These are phyloP conservation scores for Corythoichthys haematopterus DNA, from an alignment of 2,113 vertebrate species.

Conservation along the genomic window DNA sequence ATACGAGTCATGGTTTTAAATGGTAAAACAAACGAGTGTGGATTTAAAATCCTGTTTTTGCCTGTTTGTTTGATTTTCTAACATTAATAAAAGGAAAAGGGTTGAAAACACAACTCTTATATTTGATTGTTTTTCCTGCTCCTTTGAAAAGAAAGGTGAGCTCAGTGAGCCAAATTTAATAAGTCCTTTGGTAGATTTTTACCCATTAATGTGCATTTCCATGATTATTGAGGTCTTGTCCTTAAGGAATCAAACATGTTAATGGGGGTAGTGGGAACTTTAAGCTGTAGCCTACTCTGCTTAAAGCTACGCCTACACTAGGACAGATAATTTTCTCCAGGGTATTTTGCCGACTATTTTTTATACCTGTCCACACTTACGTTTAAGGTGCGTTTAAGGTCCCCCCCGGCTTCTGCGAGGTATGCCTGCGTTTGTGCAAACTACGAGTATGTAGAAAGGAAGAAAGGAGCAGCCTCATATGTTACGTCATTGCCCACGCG, in stretches of 20 bases:
- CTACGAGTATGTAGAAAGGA: no score
- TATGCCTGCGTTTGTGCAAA: no score
- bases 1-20: no score
- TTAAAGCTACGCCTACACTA: neutral
- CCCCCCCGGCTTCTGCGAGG: no score
- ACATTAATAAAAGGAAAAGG: neutral
- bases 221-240: neutral
- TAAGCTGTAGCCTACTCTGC: neutral
- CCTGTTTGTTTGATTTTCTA: neutral
- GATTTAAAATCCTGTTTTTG: neutral
- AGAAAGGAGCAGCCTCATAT: no score
- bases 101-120: neutral
- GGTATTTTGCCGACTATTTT: no score
- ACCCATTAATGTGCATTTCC: conserved; percentile 8
- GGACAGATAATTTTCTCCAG: neutral
- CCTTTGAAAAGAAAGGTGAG: neutral
- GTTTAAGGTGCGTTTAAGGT: no score
- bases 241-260: neutral
- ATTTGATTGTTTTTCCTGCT: neutral
- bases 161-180: neutral
- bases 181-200: conserved; percentile 20
- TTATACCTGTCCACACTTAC: no score
- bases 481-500: no score
- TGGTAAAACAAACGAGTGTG: no score
- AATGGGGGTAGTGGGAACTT: neutral